Base-by-base conservation (phyloP, 1,140 invertebrate species). In the Antheraea pernyi region DNA sequence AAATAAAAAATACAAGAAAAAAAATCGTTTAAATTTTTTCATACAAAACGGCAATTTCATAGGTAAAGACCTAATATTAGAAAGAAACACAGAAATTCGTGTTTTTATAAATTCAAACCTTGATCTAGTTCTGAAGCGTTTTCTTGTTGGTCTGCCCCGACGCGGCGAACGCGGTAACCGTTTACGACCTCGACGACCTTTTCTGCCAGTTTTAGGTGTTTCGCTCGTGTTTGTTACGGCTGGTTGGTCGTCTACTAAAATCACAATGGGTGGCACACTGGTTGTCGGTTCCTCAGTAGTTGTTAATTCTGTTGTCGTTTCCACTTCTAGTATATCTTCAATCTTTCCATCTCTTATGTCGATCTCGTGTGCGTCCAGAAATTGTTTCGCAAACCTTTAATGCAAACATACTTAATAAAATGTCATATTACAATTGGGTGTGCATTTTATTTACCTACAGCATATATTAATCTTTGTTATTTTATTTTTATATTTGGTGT, bases 341-440 rank as follows among this genome's bases (percentile, higher is more conserved):
- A 93, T 76, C 95, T 96, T 76, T 95, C 94, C 64, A 95, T 96
- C 92, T 96, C 96, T 48, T 92, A 94, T 78, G 84, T 97, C 96
- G 63, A 97, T 94, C 88, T 98, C 96, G 70, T 97, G 94, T 37
- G 96, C 95, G 86, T 98, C 97, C 76, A 98, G 92, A 90, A 98
- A 98, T 85, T 95, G 95, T 71, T 96, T 94, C 30, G 97, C 95
- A 83, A 97, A 96, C 81, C 94, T 94, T 64, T 30, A 46, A 46
- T 30, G 16, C 11, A 53, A 53, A 53, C 16, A 53, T 16, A 53
- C 1, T 30, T 30, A 2, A 30, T 2, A 30, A 2, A 30, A 30
- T 30, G 1, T 30, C 22, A 30, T 30, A 30, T 30, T 30, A 30
- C 22, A 30, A 30, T 4, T 30, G 22, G 22, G 4, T 2, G 22